phyloP scores from a whole-genome alignment of 2,888 invertebrate genomes.

The Aplocera efformata region DNA sequence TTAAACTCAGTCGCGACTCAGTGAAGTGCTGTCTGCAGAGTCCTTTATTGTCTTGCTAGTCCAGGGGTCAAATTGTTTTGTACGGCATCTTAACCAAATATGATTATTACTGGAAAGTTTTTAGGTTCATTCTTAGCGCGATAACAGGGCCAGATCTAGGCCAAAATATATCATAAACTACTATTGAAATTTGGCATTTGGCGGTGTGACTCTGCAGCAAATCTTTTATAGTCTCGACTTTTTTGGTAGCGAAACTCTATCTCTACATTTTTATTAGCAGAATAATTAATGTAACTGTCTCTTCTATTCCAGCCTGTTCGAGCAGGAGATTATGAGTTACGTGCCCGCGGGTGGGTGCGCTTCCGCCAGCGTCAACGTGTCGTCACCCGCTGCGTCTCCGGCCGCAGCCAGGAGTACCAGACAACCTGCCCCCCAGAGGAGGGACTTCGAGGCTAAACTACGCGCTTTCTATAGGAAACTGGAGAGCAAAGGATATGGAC shows the following conservation, averaged over 20 bases:
- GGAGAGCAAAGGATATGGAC: constrained; percentile 97
- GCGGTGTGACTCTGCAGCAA: no score
- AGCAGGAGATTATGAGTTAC: constrained; percentile 99
- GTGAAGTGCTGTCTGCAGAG: no score
- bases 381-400: constrained; percentile 90
- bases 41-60: no score
- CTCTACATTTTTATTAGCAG: background rate
- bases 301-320: constrained; percentile 88
- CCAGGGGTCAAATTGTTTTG: no score
- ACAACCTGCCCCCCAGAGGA: constrained; percentile 93
- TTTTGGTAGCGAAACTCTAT: background rate
- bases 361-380: constrained; percentile 68
- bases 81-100: no score
- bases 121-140: no score
- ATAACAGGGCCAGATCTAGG: no score
- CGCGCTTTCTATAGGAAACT: constrained; percentile 96
- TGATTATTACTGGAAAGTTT: no score
- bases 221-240: no score
- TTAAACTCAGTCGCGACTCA: no score
- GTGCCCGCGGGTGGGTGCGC: constrained; percentile 84
- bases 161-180: no score
- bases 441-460: constrained; percentile 97
- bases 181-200: no score
- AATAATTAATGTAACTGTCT: background rate
- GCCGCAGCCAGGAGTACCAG: constrained; percentile 88